phyloP scores from a whole-genome alignment of 2,113 vertebrate genomes.

The Harpagus bidentatus region DNA sequence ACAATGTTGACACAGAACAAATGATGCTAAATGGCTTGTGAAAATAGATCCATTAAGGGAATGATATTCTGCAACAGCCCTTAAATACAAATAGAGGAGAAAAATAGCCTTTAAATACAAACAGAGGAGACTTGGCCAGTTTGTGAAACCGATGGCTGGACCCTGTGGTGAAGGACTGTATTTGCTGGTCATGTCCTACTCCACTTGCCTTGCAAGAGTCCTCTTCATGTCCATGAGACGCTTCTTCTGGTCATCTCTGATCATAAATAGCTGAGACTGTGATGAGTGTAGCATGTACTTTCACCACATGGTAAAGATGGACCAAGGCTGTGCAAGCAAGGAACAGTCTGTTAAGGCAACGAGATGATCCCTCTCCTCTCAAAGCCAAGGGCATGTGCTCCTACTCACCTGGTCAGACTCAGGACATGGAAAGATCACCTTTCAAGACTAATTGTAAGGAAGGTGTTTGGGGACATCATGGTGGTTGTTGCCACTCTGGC shows the following conservation, averaged over 20 bases:
- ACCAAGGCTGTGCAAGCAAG: not conserved
- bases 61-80: not conserved
- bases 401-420: not conserved
- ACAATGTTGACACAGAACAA: conserved; percentile 44
- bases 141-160: not conserved
- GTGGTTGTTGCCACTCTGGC: not conserved
- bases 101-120: conserved; percentile 22
- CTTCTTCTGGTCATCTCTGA: not conserved
- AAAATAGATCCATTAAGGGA: conserved; percentile 36
- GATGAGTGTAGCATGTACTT: not conserved
- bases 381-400: not conserved
- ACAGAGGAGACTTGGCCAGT: not conserved
- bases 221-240: not conserved
- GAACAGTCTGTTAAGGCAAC: not conserved
- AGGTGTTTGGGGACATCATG: not conserved
- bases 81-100: conserved; percentile 9
- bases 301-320: not conserved
- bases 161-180: not conserved
- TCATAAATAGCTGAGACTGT: not conserved
- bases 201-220: not conserved
- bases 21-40: conserved; percentile 51
- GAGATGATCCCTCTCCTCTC: not conserved
- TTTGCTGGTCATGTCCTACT: not conserved
- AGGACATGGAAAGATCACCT: not conserved
- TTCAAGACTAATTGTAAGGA: not conserved